phyloP scores from a whole-genome alignment of 2,113 vertebrate species.

The Sisor rabdophorus region DNA sequence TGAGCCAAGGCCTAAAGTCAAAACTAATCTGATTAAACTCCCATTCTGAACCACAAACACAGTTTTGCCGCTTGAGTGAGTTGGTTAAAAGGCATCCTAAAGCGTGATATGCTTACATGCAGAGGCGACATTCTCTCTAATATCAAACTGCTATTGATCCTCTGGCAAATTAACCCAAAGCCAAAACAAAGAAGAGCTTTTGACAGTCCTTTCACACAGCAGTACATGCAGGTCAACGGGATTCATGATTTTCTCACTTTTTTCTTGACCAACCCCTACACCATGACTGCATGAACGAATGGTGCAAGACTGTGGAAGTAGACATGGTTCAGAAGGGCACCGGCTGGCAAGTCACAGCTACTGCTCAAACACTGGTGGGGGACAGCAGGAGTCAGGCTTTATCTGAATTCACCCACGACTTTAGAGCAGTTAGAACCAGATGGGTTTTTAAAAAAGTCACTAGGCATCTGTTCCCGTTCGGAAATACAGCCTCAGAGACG shows the following conservation, averaged over 20 bases:
- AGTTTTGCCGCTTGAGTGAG: slow-evolving; percentile 67
- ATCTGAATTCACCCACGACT: slow-evolving; percentile 64
- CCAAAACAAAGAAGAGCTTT: slow-evolving; percentile 28
- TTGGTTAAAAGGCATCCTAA: slow-evolving; percentile 66
- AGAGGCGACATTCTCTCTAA: slow-evolving; percentile 18
- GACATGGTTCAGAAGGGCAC: slow-evolving; percentile 40
- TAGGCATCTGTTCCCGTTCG: slow-evolving; percentile 65
- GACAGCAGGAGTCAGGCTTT: slow-evolving; percentile 53
- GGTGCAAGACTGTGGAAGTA: slow-evolving; percentile 55
- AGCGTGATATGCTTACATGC: slow-evolving; percentile 50
- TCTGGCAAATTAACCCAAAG: slow-evolving; percentile 24
- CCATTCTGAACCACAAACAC: slow-evolving; percentile 72
- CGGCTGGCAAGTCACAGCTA: slow-evolving; percentile 46
- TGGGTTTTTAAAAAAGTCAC: slow-evolving; percentile 61
- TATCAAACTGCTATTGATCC: slow-evolving; percentile 26
- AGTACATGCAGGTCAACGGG: slow-evolving; percentile 3
- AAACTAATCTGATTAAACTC: slow-evolving; percentile 71
- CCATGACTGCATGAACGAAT: slow-evolving; percentile 63
- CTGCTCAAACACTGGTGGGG: slow-evolving; percentile 53
- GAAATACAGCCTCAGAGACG: slow-evolving; percentile 56
- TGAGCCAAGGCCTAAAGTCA: slow-evolving; percentile 67
- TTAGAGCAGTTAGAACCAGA: slow-evolving; percentile 34
- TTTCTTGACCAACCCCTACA: slow-evolving; percentile 53
- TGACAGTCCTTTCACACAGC: slow-evolving; percentile 23
- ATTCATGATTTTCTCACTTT: slow-evolving; percentile 41